Conservation (phyloP, 2,113 vertebrate species). For the Pipa parva region DNA sequence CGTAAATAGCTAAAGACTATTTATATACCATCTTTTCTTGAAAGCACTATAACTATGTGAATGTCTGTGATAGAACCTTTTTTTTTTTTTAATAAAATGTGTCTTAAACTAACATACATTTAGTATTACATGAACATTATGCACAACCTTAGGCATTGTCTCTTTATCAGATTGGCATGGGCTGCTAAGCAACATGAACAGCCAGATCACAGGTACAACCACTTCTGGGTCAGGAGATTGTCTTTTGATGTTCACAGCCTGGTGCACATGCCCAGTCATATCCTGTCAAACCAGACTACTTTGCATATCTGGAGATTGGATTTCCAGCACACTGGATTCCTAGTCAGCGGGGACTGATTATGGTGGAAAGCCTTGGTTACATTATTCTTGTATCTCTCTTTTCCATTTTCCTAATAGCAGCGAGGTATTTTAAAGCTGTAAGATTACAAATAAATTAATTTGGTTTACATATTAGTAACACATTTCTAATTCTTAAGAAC, state of each 20-base stretch:
- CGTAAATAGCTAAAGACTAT: too few species aligned
- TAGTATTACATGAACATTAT: too few species aligned
- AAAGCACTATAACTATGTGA: too few species aligned
- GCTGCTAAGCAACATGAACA: constrained; percentile 40
- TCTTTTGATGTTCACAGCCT: constrained; percentile 49
- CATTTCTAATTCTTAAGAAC: not conserved
- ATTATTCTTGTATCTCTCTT: constrained; percentile 26
- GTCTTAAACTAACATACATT: too few species aligned
- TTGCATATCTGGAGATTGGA: constrained; percentile 36
- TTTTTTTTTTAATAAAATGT: too few species aligned
- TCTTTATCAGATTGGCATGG: constrained; percentile 10
- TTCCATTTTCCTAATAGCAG: constrained; percentile 19
- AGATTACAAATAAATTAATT: not conserved
- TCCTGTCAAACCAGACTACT: constrained; percentile 44
- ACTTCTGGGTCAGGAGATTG: constrained; percentile 46
- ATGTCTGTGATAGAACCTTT: too few species aligned
- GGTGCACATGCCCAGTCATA: constrained; percentile 10
- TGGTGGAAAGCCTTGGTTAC: constrained; percentile 26
- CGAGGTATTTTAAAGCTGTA: constrained; percentile 10
- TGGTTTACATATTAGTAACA: constrained; percentile 13
- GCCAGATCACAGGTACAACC: not conserved
- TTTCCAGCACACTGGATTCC: constrained; percentile 24
- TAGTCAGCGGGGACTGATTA: constrained; percentile 46
- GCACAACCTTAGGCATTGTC: not conserved
- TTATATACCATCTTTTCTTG: too few species aligned